Evolutionary conservation across 2,797 vertebrate genomes (phyloP).

Genomic region (Naso thynnoides): DNA sequence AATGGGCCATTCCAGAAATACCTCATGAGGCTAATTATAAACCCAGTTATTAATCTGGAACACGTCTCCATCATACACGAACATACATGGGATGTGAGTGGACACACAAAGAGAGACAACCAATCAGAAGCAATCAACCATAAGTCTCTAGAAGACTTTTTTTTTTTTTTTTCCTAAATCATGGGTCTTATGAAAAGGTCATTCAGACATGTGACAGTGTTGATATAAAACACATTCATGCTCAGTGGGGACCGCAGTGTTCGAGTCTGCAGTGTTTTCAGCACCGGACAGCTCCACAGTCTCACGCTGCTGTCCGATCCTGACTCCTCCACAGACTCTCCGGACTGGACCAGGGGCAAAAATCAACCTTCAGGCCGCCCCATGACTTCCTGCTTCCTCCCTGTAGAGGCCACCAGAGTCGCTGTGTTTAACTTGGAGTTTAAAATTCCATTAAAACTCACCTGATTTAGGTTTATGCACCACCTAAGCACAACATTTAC

Average conservation of each 20-base stretch:
- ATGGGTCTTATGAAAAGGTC: slow-evolving; percentile 35
- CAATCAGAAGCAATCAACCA: slow-evolving; percentile 33
- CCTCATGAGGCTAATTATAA: slow-evolving; percentile 72
- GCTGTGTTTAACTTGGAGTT: neutral
- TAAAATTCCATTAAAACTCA: neutral
- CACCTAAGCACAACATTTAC: neutral
- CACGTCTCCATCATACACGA: slow-evolving; percentile 42
- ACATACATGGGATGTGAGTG: slow-evolving; percentile 9
- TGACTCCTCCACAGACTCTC: neutral
- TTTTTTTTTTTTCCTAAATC: neutral
- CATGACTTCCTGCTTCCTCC: neutral
- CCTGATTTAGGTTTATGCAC: neutral
- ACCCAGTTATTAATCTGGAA: slow-evolving; percentile 62
- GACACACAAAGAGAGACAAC: slow-evolving; percentile 11
- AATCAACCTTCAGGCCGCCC: neutral
- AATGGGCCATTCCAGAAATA: slow-evolving; percentile 73
- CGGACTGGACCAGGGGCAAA: neutral
- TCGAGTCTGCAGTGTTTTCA: slow-evolving; percentile 33
- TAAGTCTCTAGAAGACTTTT: neutral
- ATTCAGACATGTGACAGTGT: slow-evolving; percentile 13
- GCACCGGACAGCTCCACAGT: slow-evolving; percentile 62
- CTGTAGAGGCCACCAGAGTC: neutral
- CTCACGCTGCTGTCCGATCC: neutral
- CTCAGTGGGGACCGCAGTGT: neutral
- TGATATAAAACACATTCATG: neutral